Evolutionary conservation across 1,140 invertebrate species (phyloP).

Genomic region (Lamellibrachia luymesi): DNA sequence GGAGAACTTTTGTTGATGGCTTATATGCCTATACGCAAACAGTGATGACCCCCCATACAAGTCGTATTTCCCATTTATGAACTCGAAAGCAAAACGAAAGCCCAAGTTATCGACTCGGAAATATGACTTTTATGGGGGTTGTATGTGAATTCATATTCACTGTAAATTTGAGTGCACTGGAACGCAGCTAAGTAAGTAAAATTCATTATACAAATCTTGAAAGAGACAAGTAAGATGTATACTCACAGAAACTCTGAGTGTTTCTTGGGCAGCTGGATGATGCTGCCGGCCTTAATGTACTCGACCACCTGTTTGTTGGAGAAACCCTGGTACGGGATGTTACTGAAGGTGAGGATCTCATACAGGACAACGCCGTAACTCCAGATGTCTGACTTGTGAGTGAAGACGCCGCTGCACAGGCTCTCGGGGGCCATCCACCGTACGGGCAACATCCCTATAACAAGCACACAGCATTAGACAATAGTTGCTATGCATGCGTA

Average conservation of each 20-base stretch:
- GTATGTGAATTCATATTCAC: too few relatives aligned
- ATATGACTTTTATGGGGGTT: too few relatives aligned
- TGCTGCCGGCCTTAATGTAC: conserved; percentile 73
- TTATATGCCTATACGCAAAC: too few relatives aligned
- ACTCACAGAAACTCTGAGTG: conserved; percentile 78
- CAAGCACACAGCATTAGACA: not conserved
- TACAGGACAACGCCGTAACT: conserved; percentile 87
- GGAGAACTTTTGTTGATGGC: too few relatives aligned
- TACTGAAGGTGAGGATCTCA: conserved; percentile 73
- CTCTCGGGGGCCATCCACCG: conserved; percentile 94
- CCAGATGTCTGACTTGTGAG: conserved; percentile 90
- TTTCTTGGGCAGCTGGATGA: conserved; percentile 70
- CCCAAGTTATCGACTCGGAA: too few relatives aligned
- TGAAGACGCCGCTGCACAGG: conserved; percentile 84
- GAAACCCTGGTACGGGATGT: conserved; percentile 75
- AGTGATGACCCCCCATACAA: too few relatives aligned
- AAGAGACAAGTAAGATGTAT: not conserved
- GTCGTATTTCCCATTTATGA: too few relatives aligned
- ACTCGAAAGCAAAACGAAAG: too few relatives aligned
- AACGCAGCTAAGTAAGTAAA: not conserved
- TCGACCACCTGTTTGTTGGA: conserved; percentile 82
- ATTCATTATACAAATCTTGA: not conserved
- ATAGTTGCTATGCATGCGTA: too few relatives aligned
- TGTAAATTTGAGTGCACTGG: not conserved
- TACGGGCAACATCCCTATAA: conserved; percentile 77